Evolutionary conservation across 2,113 vertebrate species (phyloP).

Genomic region (Myiopsitta monachus): DNA sequence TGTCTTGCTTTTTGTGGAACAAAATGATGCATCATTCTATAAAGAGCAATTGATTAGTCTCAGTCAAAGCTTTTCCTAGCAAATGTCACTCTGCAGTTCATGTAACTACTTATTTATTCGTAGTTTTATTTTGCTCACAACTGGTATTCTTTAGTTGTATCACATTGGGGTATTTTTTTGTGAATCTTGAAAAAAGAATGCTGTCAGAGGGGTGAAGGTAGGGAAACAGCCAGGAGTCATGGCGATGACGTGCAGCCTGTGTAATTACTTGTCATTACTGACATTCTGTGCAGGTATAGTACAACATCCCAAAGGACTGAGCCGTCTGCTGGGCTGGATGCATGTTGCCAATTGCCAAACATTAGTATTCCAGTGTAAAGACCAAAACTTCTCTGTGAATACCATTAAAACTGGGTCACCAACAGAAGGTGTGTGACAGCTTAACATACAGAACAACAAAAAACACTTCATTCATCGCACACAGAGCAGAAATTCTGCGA

Average conservation of each 20-base stretch:
- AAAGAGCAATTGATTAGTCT: not conserved
- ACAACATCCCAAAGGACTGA: not conserved
- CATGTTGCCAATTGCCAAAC: not conserved
- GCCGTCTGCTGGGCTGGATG: not conserved
- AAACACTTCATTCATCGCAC: not conserved
- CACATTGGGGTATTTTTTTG: fast-evolving
- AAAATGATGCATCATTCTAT: not conserved
- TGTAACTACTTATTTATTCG: not conserved
- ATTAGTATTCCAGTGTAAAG: not conserved
- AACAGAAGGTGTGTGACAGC: not conserved
- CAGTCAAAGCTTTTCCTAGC: not conserved
- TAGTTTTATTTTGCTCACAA: not conserved
- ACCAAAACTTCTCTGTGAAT: constrained; percentile 6
- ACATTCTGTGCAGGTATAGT: not conserved
- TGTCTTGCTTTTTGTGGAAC: not conserved
- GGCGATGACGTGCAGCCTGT: not conserved
- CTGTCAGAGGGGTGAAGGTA: not conserved
- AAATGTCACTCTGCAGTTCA: not conserved
- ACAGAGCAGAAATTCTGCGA: not conserved
- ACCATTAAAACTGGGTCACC: constrained; percentile 22
- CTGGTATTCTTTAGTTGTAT: not conserved
- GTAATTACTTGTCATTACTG: constrained; percentile 21
- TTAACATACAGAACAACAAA: not conserved
- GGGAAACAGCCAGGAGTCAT: not conserved
- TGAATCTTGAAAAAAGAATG: constrained; percentile 22